phyloP scores from a whole-genome alignment of 2,888 invertebrate species.

The Chrysotoxum bicinctum region DNA sequence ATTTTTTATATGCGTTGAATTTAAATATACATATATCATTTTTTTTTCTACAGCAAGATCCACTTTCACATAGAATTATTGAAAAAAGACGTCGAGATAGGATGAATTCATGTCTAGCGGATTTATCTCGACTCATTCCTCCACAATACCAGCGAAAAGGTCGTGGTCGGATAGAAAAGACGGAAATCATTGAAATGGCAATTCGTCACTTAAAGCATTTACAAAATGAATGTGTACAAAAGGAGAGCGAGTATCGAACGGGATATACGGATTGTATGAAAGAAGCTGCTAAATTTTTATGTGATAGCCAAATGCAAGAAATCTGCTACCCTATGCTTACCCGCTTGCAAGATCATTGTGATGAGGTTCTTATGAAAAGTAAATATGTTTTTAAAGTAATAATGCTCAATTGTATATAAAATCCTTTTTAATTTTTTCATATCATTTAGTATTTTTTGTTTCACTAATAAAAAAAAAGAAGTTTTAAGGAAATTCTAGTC shows the following conservation, averaged over 20 bases:
- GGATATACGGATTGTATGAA: conserved; percentile 96
- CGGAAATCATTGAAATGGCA: conserved; percentile 99
- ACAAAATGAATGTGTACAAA: conserved; percentile 84
- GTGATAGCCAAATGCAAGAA: conserved; percentile 92
- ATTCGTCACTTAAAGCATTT: conserved; percentile 96
- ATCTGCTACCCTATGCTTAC: conserved; percentile 90
- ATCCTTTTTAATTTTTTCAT: too few relatives aligned
- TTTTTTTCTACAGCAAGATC: conserved; percentile 88
- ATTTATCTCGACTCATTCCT: conserved; percentile 95
- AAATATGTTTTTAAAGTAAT: conserved; percentile 60
- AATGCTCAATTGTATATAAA: too few relatives aligned
- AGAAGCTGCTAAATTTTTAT: conserved; percentile 94
- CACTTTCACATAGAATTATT: conserved; percentile 98
- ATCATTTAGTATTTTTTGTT: too few relatives aligned
- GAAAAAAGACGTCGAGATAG: conserved; percentile 97
- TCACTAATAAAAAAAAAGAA: too few relatives aligned
- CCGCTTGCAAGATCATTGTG: conserved; percentile 93
- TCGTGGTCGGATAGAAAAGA: conserved; percentile 97
- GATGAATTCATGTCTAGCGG: conserved; percentile 98
- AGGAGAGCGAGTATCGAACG: conserved; percentile 85
- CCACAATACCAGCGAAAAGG: conserved; percentile 97
- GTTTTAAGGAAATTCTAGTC: too few relatives aligned
- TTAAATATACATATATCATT: conserved; percentile 25
- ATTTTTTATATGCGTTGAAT: neutral
- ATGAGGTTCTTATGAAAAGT: conserved; percentile 84